Evolutionary conservation across 2,888 invertebrate species (phyloP), one percentile per base, ranked within the genome.

Genomic region (Lepeophtheirus nordmannii): DNA sequence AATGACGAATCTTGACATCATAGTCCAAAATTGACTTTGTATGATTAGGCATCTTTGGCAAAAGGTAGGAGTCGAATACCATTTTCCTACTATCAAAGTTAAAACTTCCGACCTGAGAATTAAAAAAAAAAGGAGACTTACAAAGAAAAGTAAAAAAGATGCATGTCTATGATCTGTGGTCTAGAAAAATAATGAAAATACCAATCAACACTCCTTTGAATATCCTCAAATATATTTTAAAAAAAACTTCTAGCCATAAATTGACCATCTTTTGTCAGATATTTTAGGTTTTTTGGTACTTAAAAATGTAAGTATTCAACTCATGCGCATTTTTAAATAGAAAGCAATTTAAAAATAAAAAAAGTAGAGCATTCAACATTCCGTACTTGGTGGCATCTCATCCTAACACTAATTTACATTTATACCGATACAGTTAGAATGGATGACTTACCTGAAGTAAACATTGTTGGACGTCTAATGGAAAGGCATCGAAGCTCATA

Each of bases 21-120:
- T 63, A 63, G 53, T 63, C 63, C 1, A 63, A n/a, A 3, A 63
- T 63, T 30, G 63, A 63, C 53, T 63, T 63, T 40, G 63, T 63
- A 30, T 63, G 63, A 53, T 63, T 63, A 14, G 53, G 63, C 63
- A 63, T 63, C n/a, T 20, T 53, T 20, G 63, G 63, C 56, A 63
- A 22, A n/a, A 63, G 38, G 30, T 63, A 63, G 56, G 20, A 46
- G n/a, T 63, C 63, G 22, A 63, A 63, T 14, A 63, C 63, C 63
- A 63, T 63, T 56, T 63, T 63, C 53, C 63, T 12, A 53, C 46
- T 63, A 38, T 63, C 63, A 30, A 63, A 63, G 30, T 63, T 63
- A 17, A 63, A 63, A 53, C 63, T 63, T 12, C 63, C 63, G 20
- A 63, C 63, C 63, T 63, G 8, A 40, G 39, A 62, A 39, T 12